A percentile compares a stretch with the other conserved stretches of the same genome.
Evolutionary conservation across 1,140 invertebrate species (phyloP).

Genomic region (Pseudomyrmex gracilis): DNA sequence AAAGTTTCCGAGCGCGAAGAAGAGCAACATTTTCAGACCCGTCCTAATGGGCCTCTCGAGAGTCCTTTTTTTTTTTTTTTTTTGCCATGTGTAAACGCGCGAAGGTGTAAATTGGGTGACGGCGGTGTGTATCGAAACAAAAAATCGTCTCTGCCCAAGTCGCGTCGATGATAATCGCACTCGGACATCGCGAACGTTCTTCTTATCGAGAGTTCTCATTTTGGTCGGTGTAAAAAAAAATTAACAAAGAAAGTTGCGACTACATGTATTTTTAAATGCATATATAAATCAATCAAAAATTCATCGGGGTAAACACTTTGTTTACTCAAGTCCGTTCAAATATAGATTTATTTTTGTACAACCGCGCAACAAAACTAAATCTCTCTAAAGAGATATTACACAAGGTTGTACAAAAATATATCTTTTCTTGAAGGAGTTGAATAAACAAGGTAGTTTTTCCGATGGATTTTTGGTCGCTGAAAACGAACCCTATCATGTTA

Average conservation of each 20-base stretch:
- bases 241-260: not conserved
- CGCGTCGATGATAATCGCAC: conserved; percentile 37
- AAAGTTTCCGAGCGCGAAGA: conserved; percentile 8
- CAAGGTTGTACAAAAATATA: no score
- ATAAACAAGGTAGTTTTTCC: no score
- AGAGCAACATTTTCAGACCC: conserved; percentile 61
- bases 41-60: conserved; percentile 39
- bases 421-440: no score
- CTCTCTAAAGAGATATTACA: no score
- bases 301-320: no score
- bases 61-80: conserved; percentile 30
- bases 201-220: conserved; percentile 11
- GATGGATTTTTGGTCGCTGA: no score
- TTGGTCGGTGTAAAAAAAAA: not conserved
- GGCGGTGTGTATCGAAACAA: not conserved
- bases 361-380: no score
- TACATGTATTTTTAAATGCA: not conserved
- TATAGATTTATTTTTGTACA: no score
- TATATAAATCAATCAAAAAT: not conserved
- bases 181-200: not conserved
- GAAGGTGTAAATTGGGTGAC: conserved; percentile 58
- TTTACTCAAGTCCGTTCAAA: no score
- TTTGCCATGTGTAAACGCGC: conserved; percentile 27
- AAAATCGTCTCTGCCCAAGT: not conserved
- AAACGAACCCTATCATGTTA: no score